Evolutionary conservation across 2,113 vertebrate genomes (phyloP).

Genomic region (Triplophysa rosa): DNA sequence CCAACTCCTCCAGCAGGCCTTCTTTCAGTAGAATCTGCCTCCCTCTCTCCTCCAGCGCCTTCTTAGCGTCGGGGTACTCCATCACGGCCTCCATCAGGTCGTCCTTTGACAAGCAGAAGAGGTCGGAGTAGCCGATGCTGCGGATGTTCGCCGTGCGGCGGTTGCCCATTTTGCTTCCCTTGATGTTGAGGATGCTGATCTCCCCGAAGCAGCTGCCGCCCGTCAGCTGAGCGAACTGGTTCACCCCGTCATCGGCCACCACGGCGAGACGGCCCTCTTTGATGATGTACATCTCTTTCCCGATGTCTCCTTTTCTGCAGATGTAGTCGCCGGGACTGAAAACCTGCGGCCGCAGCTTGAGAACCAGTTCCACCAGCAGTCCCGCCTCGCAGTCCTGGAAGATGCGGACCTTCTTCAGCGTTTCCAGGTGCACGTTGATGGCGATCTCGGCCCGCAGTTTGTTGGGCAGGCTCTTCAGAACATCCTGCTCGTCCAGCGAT

Average conservation of each 20-base stretch:
- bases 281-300: conserved; percentile 98
- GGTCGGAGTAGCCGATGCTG: conserved; percentile 93
- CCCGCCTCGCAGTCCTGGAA: conserved; percentile 96
- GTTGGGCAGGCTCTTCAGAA: conserved; percentile 90
- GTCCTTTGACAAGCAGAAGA: conserved; percentile 95
- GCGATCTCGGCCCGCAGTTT: conserved; percentile 95
- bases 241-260: conserved; percentile 87
- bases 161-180: conserved; percentile 97
- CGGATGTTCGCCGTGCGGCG: conserved; percentile 90
- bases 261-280: conserved; percentile 94
- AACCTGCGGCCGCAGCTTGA: conserved; percentile 92
- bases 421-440: conserved; percentile 93
- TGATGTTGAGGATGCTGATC: conserved; percentile 96
- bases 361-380: conserved; percentile 88
- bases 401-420: conserved; percentile 93
- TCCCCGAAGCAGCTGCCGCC: conserved; percentile 95
- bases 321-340: conserved; percentile 96
- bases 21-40: conserved; percentile 92
- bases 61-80: conserved; percentile 93
- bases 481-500: conserved; percentile 86
- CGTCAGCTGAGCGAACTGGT: conserved; percentile 85
- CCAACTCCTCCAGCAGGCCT: conserved; percentile 89
- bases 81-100: conserved; percentile 93
- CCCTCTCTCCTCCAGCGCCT: conserved; percentile 89
- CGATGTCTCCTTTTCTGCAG: conserved; percentile 93